These are phyloP conservation scores for Botrylloides violaceus DNA, from an alignment of 23 tunicate species.

Conservation along the genomic window DNA sequence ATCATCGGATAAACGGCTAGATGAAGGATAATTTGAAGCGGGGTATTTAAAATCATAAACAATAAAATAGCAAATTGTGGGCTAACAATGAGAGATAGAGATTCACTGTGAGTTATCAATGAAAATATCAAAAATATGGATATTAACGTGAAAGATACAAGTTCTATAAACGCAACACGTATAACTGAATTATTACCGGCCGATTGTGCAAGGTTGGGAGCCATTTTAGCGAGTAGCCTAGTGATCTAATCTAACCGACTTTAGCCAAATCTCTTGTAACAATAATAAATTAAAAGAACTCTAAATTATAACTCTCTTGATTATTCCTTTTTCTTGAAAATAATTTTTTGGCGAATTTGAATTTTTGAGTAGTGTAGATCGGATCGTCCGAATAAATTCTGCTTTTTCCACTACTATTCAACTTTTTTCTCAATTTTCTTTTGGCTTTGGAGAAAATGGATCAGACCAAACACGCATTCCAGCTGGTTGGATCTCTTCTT, in stretches of 20 bases:
- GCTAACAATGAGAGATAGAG: neutral
- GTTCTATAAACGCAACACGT: conserved; percentile 14
- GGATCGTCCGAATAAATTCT: too few relatives aligned
- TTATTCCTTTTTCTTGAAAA: too few relatives aligned
- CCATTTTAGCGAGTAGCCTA: neutral
- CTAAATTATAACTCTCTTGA: too few relatives aligned
- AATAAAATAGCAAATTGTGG: neutral
- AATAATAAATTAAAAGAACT: too few relatives aligned
- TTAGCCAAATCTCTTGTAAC: too few relatives aligned
- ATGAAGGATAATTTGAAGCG: conserved; percentile 15
- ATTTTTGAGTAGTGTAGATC: too few relatives aligned
- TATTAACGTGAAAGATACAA: conserved; percentile 5
- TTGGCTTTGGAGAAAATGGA: conserved; percentile 61
- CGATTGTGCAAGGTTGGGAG: neutral
- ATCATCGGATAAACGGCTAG: conserved; percentile 6
- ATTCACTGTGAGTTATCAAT: neutral
- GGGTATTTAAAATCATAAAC: conserved; percentile 5
- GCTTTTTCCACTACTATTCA: too few relatives aligned
- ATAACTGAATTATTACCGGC: neutral
- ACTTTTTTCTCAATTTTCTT: conserved; percentile 4
- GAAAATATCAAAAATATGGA: conserved; percentile 7
- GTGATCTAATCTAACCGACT: neutral
- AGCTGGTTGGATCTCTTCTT: conserved; percentile 87
- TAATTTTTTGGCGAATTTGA: too few relatives aligned
- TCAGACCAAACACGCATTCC: conserved; percentile 96